phyloP scores from a whole-genome alignment of 2,797 vertebrate genomes.

The Poecilia picta region DNA sequence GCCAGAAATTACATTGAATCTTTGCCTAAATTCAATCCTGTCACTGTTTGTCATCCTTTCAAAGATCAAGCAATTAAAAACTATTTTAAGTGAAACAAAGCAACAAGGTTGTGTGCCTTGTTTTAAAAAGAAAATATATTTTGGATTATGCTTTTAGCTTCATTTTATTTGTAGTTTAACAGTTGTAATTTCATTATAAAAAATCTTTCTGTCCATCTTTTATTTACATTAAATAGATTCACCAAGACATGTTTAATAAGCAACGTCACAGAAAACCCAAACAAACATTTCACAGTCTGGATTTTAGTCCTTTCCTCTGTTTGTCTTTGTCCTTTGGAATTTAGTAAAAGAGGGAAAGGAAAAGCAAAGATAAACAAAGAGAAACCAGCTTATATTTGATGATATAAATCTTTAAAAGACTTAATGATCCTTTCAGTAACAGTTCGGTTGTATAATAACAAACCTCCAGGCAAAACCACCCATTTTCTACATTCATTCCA shows the following conservation, averaged over 20 bases:
- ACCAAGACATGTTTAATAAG: neutral
- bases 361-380: neutral
- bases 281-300: neutral
- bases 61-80: neutral
- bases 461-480: constrained; percentile 8
- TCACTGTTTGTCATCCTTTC: neutral
- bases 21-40: neutral
- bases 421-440: constrained; percentile 16
- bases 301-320: neutral
- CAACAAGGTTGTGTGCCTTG: neutral
- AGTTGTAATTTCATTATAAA: neutral
- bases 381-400: constrained; percentile 3
- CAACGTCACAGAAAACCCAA: neutral
- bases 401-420: constrained; percentile 11
- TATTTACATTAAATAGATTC: neutral
- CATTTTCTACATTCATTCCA: constrained; percentile 2
- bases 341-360: neutral
- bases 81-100: neutral
- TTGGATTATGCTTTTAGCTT: neutral
- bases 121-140: neutral
- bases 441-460: constrained; percentile 2
- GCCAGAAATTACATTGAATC: neutral
- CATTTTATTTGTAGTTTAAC: neutral
- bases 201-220: neutral
- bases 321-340: neutral